A percentile compares a stretch with the other conserved stretches of the same genome.
Evolutionary conservation across 1,140 invertebrate genomes (phyloP).

Genomic region (Riptortus pedestris): DNA sequence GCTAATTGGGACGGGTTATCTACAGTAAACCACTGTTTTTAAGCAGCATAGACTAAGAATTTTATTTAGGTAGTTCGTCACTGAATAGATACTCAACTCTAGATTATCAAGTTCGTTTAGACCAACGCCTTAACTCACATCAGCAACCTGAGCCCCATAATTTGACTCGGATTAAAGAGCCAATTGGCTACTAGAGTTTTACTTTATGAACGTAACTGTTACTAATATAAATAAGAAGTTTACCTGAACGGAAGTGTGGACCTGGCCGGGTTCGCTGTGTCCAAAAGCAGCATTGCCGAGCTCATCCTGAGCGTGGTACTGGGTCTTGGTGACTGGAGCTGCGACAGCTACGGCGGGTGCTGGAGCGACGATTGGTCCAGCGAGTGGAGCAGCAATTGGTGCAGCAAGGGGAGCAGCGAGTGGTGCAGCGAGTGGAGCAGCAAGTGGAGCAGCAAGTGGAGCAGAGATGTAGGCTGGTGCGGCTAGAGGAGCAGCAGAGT

Average conservation of each 20-base stretch:
- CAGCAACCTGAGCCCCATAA: too few species aligned
- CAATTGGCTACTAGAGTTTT: too few species aligned
- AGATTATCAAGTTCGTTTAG: too few species aligned
- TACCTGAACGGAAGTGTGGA: conserved; percentile 43
- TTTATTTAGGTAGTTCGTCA: too few species aligned
- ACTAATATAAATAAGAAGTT: too few species aligned
- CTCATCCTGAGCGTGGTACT: conserved; percentile 48
- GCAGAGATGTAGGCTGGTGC: conserved; percentile 31
- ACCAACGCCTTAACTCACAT: too few species aligned
- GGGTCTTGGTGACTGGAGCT: conserved; percentile 34
- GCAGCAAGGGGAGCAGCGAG: conserved; percentile 24
- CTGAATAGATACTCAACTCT: too few species aligned
- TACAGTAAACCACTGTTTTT: too few species aligned
- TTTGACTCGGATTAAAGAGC: too few species aligned
- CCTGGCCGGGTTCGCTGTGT: conserved; percentile 45
- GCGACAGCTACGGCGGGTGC: conserved; percentile 32
- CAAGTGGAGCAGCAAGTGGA: conserved; percentile 21
- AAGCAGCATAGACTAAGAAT: too few species aligned
- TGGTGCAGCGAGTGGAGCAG: conserved; percentile 20
- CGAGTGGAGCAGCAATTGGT: conserved; percentile 22
- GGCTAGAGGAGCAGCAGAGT: conserved; percentile 27
- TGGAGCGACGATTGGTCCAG: conserved; percentile 21
- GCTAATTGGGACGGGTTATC: too few species aligned
- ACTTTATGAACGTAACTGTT: too few species aligned
- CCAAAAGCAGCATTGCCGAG: conserved; percentile 46